Conservation (phyloP, 2,797 vertebrate species). For the Carcharodon carcharias region DNA sequence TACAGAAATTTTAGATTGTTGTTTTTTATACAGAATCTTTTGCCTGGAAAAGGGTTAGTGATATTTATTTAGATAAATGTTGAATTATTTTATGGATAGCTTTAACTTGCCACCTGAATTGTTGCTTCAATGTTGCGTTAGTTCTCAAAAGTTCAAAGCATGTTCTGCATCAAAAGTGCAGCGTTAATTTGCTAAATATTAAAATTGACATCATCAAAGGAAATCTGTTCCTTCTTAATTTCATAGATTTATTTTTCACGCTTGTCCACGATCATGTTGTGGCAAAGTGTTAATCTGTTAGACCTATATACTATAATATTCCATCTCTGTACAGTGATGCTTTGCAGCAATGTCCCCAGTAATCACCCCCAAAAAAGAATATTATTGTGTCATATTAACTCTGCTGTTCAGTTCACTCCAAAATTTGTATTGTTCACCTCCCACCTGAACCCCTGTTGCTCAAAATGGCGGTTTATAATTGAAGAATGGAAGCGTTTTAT, state of each 20-base stretch:
- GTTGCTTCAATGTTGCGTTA: not conserved
- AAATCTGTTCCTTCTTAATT: not conserved
- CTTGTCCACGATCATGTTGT: not conserved
- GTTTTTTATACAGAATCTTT: not conserved
- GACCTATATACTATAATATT: not conserved
- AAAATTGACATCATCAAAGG: not conserved
- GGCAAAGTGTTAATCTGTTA: not conserved
- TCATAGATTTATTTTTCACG: not conserved
- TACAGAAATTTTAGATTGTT: not conserved
- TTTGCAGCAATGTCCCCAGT: not conserved
- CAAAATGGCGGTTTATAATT: too few relatives aligned
- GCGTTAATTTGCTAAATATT: not conserved
- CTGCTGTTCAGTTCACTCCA: not conserved
- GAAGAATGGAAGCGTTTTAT: not conserved
- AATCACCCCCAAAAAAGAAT: not conserved
- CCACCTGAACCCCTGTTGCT: not conserved
- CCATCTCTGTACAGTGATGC: not conserved
- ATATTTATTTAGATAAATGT: not conserved
- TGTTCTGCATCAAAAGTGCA: not conserved
- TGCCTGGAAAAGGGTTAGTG: not conserved
- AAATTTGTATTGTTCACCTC: not conserved
- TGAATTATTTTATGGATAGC: not conserved
- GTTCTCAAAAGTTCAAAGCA: conserved; percentile 1
- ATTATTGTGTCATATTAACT: not conserved
- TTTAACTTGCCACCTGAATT: not conserved